Evolutionary conservation across 1,140 invertebrate genomes (phyloP).

Genomic region (Drosophila triauraria): DNA sequence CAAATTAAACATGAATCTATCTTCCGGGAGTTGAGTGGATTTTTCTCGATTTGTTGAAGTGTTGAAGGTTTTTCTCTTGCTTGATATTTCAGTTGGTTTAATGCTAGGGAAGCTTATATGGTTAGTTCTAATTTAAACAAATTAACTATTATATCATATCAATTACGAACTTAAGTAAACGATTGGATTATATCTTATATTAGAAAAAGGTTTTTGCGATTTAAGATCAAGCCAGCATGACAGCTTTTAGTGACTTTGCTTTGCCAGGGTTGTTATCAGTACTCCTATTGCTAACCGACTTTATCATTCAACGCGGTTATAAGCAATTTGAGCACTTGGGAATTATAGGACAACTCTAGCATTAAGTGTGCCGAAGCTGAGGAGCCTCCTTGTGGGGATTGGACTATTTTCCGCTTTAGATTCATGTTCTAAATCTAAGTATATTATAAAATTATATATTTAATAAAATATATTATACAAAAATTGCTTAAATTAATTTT

Average conservation of each 20-base stretch:
- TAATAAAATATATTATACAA: too few species aligned
- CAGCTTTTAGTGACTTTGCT: background rate
- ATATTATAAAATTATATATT: too few species aligned
- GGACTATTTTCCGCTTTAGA: background rate
- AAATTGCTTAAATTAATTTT: too few species aligned
- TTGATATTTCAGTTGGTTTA: background rate
- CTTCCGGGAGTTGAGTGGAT: slow-evolving; percentile 7
- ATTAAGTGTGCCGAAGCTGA: background rate
- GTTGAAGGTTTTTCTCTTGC: background rate
- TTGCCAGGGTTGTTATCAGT: background rate
- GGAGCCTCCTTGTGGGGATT: background rate
- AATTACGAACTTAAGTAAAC: too few species aligned
- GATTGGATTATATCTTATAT: background rate
- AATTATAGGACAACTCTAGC: background rate
- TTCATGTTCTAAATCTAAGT: background rate
- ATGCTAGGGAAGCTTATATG: background rate
- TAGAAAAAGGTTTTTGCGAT: background rate
- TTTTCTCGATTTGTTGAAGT: background rate
- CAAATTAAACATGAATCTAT: slow-evolving; percentile 29
- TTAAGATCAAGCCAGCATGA: too few species aligned
- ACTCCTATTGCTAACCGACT: background rate
- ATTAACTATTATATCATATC: too few species aligned
- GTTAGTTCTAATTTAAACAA: too few species aligned
- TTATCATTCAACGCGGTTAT: too few species aligned
- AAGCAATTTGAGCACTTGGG: background rate